Percentiles rank a stretch among this genome's conserved stretches.
phyloP scores from a whole-genome alignment of 2,797 vertebrate genomes.

The Cirrhinus molitorella region DNA sequence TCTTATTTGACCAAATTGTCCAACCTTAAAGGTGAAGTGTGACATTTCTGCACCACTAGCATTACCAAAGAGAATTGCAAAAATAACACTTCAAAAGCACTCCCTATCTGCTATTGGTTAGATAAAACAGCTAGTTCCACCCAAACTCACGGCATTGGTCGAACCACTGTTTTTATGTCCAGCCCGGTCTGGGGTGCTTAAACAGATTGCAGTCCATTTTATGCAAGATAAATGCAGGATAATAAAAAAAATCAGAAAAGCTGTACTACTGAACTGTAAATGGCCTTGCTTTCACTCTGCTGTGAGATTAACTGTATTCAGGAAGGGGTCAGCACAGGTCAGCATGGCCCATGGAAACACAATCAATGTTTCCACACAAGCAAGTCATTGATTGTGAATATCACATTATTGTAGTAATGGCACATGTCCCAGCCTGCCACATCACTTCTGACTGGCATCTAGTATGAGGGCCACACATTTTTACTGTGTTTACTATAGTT shows the following conservation, averaged over 20 bases:
- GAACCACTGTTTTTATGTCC: neutral
- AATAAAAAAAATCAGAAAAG: neutral
- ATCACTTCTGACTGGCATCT: neutral
- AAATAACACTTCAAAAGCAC: neutral
- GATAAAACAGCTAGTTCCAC: neutral
- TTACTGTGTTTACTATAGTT: neutral
- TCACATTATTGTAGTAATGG: constrained; percentile 17
- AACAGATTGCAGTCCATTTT: neutral
- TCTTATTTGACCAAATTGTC: neutral
- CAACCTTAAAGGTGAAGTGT: neutral
- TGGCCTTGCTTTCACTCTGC: constrained; percentile 14
- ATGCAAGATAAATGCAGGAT: neutral
- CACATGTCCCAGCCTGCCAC: constrained; percentile 1
- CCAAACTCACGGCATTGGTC: neutral
- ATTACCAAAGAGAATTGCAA: neutral
- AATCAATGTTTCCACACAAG: constrained; percentile 37
- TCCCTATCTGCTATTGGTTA: neutral
- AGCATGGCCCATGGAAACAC: neutral
- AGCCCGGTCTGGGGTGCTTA: neutral
- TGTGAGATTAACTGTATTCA: constrained; percentile 31
- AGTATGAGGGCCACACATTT: neutral
- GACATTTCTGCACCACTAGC: neutral
- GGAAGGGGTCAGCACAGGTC: constrained; percentile 41
- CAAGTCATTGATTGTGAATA: constrained; percentile 35
- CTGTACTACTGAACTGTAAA: constrained; percentile 12